These are phyloP conservation scores for Penaeus vannamei DNA, from an alignment of 1,140 invertebrate genomes.

Conservation along the genomic window DNA sequence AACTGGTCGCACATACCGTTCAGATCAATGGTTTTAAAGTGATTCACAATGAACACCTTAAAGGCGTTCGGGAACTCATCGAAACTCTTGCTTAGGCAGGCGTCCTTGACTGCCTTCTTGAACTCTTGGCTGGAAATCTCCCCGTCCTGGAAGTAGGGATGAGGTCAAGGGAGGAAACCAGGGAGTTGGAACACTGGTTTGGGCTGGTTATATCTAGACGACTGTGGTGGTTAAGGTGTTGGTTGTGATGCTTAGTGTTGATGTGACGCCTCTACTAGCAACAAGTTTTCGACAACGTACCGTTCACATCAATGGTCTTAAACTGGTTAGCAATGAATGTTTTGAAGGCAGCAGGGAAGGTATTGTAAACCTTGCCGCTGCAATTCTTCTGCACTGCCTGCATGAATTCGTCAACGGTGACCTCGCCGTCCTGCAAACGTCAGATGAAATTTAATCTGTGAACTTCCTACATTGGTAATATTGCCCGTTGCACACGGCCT, in stretches of 20 bases:
- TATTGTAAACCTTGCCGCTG: constrained; percentile 80
- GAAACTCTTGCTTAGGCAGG: constrained; percentile 82
- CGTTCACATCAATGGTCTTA: constrained; percentile 84
- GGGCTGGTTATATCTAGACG: background rate
- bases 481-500: background rate
- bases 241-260: constrained; percentile 37
- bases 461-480: background rate
- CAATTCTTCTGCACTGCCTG: constrained; percentile 84
- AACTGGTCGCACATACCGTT: constrained; percentile 59
- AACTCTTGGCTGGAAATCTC: constrained; percentile 85
- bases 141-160: constrained; percentile 76
- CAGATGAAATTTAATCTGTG: constrained; percentile 23
- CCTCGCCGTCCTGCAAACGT: constrained; percentile 78
- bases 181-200: background rate
- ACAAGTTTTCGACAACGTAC: constrained; percentile 68
- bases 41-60: constrained; percentile 85
- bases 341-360: constrained; percentile 78
- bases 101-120: constrained; percentile 84
- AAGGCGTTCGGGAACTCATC: constrained; percentile 80
- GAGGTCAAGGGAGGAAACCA: background rate
- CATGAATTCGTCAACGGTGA: constrained; percentile 85
- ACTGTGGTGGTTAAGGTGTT: constrained; percentile 3
- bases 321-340: constrained; percentile 88
- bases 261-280: constrained; percentile 25
- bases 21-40: constrained; percentile 83